phyloP scores from a whole-genome alignment of 2,797 vertebrate genomes.

The Enteromius paludinosus region DNA sequence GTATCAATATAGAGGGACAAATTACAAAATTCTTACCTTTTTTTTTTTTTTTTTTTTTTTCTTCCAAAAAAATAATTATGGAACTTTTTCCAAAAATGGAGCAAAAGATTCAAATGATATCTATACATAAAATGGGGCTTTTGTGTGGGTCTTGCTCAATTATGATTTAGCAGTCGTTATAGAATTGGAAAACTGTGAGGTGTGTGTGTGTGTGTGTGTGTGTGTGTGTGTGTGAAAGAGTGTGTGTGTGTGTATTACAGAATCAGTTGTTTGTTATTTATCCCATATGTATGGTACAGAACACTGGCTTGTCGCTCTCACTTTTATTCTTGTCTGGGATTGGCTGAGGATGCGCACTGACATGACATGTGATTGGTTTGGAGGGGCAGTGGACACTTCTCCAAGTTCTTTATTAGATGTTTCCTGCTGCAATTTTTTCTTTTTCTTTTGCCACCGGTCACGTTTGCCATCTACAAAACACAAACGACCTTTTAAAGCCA shows the following conservation, averaged over 20 bases:
- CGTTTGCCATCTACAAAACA: conserved; percentile 10
- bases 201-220: conserved; percentile 69
- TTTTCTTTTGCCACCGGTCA: background rate
- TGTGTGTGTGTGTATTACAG: conserved; percentile 74
- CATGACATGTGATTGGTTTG: conserved; percentile 68
- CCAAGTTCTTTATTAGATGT: background rate
- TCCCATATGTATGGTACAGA: conserved; percentile 90
- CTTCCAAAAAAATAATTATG: background rate
- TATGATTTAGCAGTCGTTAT: conserved; percentile 85
- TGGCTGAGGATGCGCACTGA: conserved; percentile 76
- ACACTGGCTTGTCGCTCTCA: conserved; percentile 81
- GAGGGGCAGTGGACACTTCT: conserved; percentile 23
- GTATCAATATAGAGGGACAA: conserved; percentile 60
- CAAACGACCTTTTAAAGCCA: background rate
- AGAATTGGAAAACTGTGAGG: conserved; percentile 89
- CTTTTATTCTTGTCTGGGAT: conserved; percentile 68
- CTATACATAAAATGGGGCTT: conserved; percentile 60
- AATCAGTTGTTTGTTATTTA: conserved; percentile 87
- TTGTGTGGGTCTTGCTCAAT: conserved; percentile 76
- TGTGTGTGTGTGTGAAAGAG: conserved; percentile 58
- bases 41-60: background rate
- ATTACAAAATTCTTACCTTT: conserved; percentile 37
- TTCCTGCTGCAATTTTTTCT: background rate
- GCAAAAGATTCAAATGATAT: conserved; percentile 44
- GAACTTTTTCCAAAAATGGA: conserved; percentile 13